Evolutionary conservation across 2,888 invertebrate genomes (phyloP), one percentile per base, ranked within the genome.

Genomic region (Seira sanloemensis): DNA sequence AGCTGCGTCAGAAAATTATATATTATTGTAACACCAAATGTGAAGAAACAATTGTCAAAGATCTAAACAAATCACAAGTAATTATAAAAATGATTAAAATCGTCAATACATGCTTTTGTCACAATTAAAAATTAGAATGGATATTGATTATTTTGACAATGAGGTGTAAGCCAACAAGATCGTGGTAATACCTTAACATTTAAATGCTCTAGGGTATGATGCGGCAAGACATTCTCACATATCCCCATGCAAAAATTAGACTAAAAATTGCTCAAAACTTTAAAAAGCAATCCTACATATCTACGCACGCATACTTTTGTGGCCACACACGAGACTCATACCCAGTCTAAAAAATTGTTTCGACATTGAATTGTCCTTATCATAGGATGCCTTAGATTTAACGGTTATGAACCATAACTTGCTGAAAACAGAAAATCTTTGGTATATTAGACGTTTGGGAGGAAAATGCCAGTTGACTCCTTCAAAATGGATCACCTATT

Each of bases 361-460:
- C 37, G 72, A 75, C 37, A 37, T 37, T 75, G 74, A 81, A 37
- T 37, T 37, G 37, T 37, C 62, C 65, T 74, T 58, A 73, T 26
- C 68, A 69, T 12, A 65, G 46, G 19, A 76, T 72, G 76, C 50
- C 62, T 75, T n/a, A n/a, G n/a, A 75, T 69, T 54, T 74, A 76
- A 82, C 27, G 46, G 65, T 62, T 76, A 65, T 71, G 67, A 74
- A 75, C 74, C 16, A 75, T 76, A 76, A 18, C 24, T 5, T 74
- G 66, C 65, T 72, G 66, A 76, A 81, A 75, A 50, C 67, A 26
- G 12, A 27, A 69, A 82, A 66, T 83, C 83, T 83, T 83, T 83
- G 83, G 83, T 83, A 83, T 73, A 73, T 83, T 83, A 83, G 77
- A 83, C 76, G 72, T 62, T 67, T 58, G 24, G 68, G 76, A 68